Percentiles rank a stretch among this genome's conserved stretches.
phyloP scores from a whole-genome alignment of 2,888 invertebrate species.

The Drosophila engyochracea region DNA sequence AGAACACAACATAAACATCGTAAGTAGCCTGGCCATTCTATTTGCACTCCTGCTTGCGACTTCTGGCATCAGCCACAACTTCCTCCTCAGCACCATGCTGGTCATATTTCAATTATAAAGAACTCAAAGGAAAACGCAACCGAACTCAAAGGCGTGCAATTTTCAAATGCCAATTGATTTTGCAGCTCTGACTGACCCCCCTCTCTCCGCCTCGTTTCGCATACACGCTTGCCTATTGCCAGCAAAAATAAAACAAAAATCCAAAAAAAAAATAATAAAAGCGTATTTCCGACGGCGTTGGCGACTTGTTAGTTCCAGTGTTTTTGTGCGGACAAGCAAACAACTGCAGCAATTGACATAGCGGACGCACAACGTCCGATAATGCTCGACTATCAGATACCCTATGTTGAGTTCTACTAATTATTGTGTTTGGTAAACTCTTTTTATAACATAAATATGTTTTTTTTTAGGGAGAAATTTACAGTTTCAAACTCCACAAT shows the following conservation, averaged over 20 bases:
- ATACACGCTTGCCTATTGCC: conserved; percentile 11
- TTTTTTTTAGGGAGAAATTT: not conserved
- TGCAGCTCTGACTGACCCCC: conserved; percentile 33
- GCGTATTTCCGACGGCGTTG: conserved; percentile 53
- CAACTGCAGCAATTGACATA: conserved; percentile 58
- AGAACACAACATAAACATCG: conserved; percentile 36
- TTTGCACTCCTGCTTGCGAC: not conserved
- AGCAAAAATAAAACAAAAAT: conserved; percentile 3
- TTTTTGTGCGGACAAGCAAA: conserved; percentile 53
- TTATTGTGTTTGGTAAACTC: not conserved
- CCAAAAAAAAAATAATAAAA: conserved; percentile 25
- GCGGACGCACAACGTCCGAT: conserved; percentile 11
- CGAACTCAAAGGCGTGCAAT: conserved; percentile 75
- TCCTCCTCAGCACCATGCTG: conserved; percentile 11
- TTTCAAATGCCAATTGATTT: conserved; percentile 80
- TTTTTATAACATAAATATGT: not conserved
- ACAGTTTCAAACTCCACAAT: not conserved
- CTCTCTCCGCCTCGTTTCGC: not conserved
- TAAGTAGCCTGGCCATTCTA: conserved; percentile 37
- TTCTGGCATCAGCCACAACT: not conserved
- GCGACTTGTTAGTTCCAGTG: conserved; percentile 65
- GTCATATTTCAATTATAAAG: conserved; percentile 73
- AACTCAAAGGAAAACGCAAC: conserved; percentile 61
- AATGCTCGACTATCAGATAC: conserved; percentile 22
- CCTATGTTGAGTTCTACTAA: not conserved